Conservation (phyloP, 1,140 invertebrate genomes). For the Neomicropteryx cornuta region DNA sequence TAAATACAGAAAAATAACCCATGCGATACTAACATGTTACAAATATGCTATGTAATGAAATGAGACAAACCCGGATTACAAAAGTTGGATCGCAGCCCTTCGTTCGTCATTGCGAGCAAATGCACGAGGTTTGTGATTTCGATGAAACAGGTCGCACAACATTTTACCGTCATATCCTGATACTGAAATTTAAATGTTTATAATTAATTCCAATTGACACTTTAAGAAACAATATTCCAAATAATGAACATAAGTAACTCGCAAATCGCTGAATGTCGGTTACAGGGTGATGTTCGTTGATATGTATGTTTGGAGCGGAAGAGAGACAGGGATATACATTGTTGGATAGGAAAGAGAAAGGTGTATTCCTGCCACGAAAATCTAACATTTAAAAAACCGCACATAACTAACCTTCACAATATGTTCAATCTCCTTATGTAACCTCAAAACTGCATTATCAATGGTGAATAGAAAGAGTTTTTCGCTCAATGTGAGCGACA, state of each 20-base stretch:
- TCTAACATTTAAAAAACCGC: constrained; percentile 20
- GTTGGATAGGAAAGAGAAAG: too few species aligned
- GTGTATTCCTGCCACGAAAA: too few species aligned
- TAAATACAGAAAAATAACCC: too few species aligned
- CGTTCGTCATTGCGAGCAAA: constrained; percentile 66
- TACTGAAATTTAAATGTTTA: constrained; percentile 2
- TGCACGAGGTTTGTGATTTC: constrained; percentile 36
- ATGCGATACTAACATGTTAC: background rate
- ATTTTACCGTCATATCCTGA: constrained; percentile 22
- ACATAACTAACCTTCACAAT: constrained; percentile 40
- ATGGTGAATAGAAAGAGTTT: constrained; percentile 47
- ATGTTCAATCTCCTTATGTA: constrained; percentile 50
- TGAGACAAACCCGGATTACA: constrained; percentile 46
- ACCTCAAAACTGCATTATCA: constrained; percentile 54
- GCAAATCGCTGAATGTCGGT: background rate
- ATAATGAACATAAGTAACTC: constrained; percentile 5
- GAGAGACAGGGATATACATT: too few species aligned
- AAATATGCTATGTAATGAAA: background rate
- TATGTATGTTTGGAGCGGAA: too few species aligned
- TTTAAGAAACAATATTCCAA: background rate
- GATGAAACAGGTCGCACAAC: constrained; percentile 24
- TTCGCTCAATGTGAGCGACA: constrained; percentile 51
- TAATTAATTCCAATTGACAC: background rate
- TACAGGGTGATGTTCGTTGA: background rate
- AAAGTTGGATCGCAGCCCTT: constrained; percentile 69